Evolutionary conservation across 2,113 vertebrate species (phyloP), one percentile per base, ranked within the genome.

Genomic region (Tetraodon nigroviridis): DNA sequence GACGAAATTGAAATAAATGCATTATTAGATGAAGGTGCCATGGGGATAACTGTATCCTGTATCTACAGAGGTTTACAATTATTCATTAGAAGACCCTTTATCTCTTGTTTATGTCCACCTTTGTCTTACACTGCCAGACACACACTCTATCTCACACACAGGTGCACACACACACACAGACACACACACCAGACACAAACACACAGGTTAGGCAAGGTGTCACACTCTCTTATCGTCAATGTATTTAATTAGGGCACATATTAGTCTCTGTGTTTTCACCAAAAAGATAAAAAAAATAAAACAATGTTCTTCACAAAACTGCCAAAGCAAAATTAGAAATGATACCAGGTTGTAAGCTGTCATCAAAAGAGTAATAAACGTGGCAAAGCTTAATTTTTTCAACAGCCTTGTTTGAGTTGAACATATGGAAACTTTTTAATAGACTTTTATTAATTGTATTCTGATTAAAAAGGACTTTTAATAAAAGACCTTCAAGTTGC

Each of bases 231-330:
- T 78, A 87, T 85, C 79, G 48, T 63, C 54, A 55, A 59, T 55
- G 56, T 71, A 41, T 74, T 79, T 80, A 73, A 86, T 86, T 84
- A 80, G 37, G 45, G n/a, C 45, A 46, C 56, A 75, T 76, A 74
- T 40, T 74, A 47, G 56, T 65, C 48, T 80, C 73, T 52, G 27
- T 85, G 82, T 78, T 64, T 76, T 76, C 48, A 51, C 47, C 60
- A 72, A 70, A 53, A 65, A 58, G 61, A 86, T 83, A 78, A 84
- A 82, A 73, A 11, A 37, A 37, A 37, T 10, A 59, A 32, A 69
- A 82, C 79, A 81, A 71, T 74, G 1, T 69, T 64, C 24, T 55
- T 52, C 37, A 48, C 46, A 56, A 16, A 18, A 21, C 40, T 71
- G 55, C 51, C 64, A 77, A 41, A 58, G 41, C 52, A 69, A 63